Conservation (phyloP, 2,888 invertebrate genomes). For the Zhengitettix transpicula region DNA sequence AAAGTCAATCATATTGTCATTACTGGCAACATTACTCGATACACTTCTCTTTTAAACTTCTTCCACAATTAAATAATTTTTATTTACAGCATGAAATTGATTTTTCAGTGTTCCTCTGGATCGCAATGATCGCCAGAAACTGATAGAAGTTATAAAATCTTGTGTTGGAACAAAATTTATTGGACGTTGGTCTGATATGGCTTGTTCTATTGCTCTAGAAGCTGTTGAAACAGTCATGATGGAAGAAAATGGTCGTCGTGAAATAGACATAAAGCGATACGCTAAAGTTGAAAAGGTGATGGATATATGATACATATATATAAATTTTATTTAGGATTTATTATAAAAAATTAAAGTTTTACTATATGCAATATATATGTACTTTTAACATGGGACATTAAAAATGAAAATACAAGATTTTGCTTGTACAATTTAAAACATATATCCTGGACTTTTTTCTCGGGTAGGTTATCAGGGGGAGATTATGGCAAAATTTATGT, state of each 20-base stretch:
- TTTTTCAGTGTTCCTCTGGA: conserved; percentile 58
- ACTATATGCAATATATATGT: too few relatives aligned
- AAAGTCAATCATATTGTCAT: too few relatives aligned
- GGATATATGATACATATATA: background rate
- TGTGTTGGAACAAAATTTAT: conserved; percentile 97
- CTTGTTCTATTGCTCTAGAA: conserved; percentile 87
- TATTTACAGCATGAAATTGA: background rate
- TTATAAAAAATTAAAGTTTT: too few relatives aligned
- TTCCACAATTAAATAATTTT: background rate
- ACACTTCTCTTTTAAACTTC: too few relatives aligned
- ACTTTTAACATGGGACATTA: too few relatives aligned
- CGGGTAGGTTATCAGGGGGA: too few relatives aligned
- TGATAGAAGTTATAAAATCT: conserved; percentile 53
- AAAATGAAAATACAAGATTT: too few relatives aligned
- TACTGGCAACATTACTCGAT: too few relatives aligned
- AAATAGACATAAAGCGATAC: conserved; percentile 96
- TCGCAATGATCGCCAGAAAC: conserved; percentile 57
- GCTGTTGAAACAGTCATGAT: conserved; percentile 84
- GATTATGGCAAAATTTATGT: too few relatives aligned
- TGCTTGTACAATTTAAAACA: too few relatives aligned
- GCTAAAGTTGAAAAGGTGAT: conserved; percentile 62
- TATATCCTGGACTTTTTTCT: too few relatives aligned
- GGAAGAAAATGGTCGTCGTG: conserved; percentile 75
- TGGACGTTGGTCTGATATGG: conserved; percentile 87
- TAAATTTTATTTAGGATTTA: too few relatives aligned